Evolutionary conservation across 2,797 vertebrate genomes (phyloP), one percentile per base, ranked within the genome.

Genomic region (Coregonus sp.): DNA sequence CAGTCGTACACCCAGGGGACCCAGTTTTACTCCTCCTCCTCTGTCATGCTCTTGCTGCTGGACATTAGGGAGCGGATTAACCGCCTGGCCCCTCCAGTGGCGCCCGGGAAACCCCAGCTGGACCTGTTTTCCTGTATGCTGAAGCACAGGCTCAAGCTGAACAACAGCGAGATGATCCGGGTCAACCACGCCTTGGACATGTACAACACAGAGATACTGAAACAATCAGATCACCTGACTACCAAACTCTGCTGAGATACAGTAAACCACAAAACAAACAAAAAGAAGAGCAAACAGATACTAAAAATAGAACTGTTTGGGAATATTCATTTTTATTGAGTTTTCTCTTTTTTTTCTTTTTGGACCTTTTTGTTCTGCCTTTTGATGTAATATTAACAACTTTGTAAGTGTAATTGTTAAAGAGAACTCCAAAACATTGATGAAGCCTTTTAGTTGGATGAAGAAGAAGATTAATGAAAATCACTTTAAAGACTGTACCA

Each of bases 71-170:
- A 99, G 94, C 95, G 98, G 91, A 99, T 99, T 86, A 99, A 99
- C 84, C 96, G 98, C 77, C 94, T 99, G 82, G 98, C 98, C 0
- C 98, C 98, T 72, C 98, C 98, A 0, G 96, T 96, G 70, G 97
- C 97, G 0, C 96, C 97, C 0, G 97, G 98, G 70, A 99, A 99
- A 79, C 97, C 98, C 66, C 98, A 98, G 91, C 94, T 99, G 94
- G 98, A 99, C 95, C 94, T 99, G 84, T 99, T 99, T 94, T 99
- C 98, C 70, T 99, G 98, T 97, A 99, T 99, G 98, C 93, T 99
- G 75, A 99, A 99, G 86, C 98, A 99, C 83, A 95, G 98, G 84
- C 97, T 99, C 91, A 98, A 98, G 88, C 95, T 99, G 80, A 99
- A 97, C 94, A 99, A 97, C 94, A 99, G 97, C 1, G 98, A 99